Base-by-base conservation (phyloP, 2,797 vertebrate species). In the Okamejei kenojei region DNA sequence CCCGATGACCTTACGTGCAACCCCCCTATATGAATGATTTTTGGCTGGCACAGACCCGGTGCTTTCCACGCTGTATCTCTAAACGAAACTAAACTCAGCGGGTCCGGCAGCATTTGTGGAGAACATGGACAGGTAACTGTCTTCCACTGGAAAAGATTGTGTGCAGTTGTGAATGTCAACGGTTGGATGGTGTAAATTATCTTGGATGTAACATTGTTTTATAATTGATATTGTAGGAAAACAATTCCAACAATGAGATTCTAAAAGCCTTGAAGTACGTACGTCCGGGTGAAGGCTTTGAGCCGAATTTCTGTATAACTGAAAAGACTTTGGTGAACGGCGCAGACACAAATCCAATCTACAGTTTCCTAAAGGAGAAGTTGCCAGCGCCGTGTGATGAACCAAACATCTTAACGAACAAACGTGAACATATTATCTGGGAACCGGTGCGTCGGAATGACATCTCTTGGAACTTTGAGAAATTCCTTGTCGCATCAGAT, bases 401-500 rank as follows among this genome's bases (percentile, higher is more conserved):
- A 0, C 93, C 97, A 0, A 0, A 90, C 0, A 94, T 97, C 23
- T 95, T 99, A 81, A 98, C 99, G 96, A 96, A 15, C 0, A 97
- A 99, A 95, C 98, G 98, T 7, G 98, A 98, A 94, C 94, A 84
- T 63, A 98, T 99, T 96, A 97, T 95, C 93, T 99, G 98, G 98
- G 98, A 97, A 35, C 98, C 98, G 0, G 97, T 99, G 35, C 96
- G 96, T 96, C 96, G 98, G 94, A 98, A 96, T 76, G 98, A 99
- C 93, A 93, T 99, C 93, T 13, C 98, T 94, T 99, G 98, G 98
- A 99, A 99, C 96, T 99, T 99, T 0, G 98, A 99, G 96, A 99
- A 99, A 96, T 99, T 99, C 95, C 97, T 99, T 61, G 95, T 99
- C 0, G 96, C 96, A 9, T 95, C 96, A 0, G 97, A 99, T 0